Evolutionary conservation across 2,888 invertebrate species (phyloP), one percentile per base, ranked within the genome.

Genomic region (Agrochola lychnidis): DNA sequence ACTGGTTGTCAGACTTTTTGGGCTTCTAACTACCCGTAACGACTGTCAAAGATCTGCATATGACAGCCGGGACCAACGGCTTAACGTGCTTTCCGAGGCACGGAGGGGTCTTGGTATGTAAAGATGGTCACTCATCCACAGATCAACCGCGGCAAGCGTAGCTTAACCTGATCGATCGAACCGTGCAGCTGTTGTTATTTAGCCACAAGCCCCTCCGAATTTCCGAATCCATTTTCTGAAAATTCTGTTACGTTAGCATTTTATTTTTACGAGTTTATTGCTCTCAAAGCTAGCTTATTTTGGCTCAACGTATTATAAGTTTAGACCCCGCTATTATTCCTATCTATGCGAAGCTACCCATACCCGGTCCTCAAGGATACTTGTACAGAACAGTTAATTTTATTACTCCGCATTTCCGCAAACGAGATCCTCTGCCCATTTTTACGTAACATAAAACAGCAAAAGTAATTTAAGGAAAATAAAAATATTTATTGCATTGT

Each of bases 401-500:
- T 81, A 83, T 81, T 70, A 75, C 82, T 70, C 62, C 40, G 62
- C 51, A 72, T 53, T 72, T 77, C 77, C 74, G 67, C 77, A 77
- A 82, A 74, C 61, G 63, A 53, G 73, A 48, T 77, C 56, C 48
- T 56, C 64, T 69, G 40, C 42, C 77, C 73, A 71, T 74, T 83
- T 78, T 78, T 78, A 82, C 72, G 75, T 78, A 75, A 82, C 81
- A 76, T 83, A 84, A 81, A 84, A 80, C 74, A 82, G 78, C 62
- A 73, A 76, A 76, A 71, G 81, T 69, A 83, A 84, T 83, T 84
- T 81, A 81, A 73, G 79, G 80, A 77, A 85, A 89, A 90, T 89
- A 89, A 91, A 89, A 89, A 89, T 89, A 90, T 91, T 89, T 88
- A 91, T 88, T 79, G 87, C 89, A 84, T 87, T 89, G 87, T 83